phyloP scores from a whole-genome alignment of 2,113 vertebrate genomes.

The Himantopus leucocephalus region DNA sequence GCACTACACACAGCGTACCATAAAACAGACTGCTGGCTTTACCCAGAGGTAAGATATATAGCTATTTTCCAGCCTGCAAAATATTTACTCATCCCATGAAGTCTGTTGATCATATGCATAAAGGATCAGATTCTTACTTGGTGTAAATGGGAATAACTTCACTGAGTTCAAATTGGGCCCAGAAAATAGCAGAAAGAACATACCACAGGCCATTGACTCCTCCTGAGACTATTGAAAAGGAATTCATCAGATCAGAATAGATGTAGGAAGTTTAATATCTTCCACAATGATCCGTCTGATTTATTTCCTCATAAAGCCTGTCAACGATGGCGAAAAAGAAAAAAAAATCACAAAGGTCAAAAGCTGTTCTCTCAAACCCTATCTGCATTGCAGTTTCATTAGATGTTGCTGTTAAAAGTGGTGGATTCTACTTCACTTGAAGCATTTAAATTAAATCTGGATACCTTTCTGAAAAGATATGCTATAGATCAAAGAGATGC shows the following conservation, averaged over 20 bases:
- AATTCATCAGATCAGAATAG: conserved; percentile 20
- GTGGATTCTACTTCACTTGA: not conserved
- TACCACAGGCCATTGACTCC: not conserved
- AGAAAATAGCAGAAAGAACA: not conserved
- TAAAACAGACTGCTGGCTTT: not conserved
- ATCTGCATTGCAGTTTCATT: conserved; percentile 17
- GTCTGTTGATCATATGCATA: not conserved
- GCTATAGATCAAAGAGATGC: conserved; percentile 20
- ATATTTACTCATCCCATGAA: not conserved
- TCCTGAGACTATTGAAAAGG: conserved; percentile 9
- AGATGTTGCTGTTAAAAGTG: not conserved
- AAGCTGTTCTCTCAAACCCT: conserved; percentile 5
- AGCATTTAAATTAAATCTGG: conserved; percentile 32
- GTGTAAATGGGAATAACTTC: not conserved
- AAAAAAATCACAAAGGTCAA: not conserved
- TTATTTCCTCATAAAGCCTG: conserved; percentile 34
- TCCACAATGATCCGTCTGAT: not conserved
- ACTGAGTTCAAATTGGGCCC: not conserved
- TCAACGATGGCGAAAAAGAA: not conserved
- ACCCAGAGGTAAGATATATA: not conserved
- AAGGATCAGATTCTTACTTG: not conserved
- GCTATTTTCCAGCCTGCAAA: not conserved
- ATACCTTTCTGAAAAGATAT: conserved; percentile 25
- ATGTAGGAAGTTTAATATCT: conserved; percentile 33
- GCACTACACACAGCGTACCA: not conserved